Evolutionary conservation across 2,113 vertebrate genomes (phyloP).

Genomic region (Scalopus aquaticus): DNA sequence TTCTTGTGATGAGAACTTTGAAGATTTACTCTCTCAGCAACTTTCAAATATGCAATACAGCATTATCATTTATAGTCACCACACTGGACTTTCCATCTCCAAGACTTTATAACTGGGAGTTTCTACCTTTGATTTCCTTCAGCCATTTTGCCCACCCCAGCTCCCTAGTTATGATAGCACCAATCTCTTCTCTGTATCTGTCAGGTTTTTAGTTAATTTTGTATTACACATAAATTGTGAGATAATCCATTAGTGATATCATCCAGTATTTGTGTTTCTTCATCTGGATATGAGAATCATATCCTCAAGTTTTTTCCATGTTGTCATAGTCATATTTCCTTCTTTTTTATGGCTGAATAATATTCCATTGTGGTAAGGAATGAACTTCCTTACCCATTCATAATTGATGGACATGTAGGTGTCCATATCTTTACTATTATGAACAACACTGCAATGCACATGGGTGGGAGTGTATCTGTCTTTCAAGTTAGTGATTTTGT

Average conservation of each 20-base stretch:
- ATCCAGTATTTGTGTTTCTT: neutral
- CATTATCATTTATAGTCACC: neutral
- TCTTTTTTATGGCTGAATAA: neutral
- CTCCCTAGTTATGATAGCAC: neutral
- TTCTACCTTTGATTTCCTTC: neutral
- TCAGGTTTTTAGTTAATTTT: neutral
- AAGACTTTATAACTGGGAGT: neutral
- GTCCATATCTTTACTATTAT: neutral
- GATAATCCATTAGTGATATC: too few relatives aligned
- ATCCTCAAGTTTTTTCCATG: neutral
- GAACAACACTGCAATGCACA: neutral
- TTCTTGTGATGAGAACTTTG: neutral
- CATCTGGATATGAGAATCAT: neutral
- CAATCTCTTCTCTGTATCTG: neutral
- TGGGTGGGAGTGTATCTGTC: neutral
- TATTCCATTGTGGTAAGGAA: neutral
- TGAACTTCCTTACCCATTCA: neutral
- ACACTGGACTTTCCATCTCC: neutral
- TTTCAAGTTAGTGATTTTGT: neutral
- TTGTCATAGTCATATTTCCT: neutral
- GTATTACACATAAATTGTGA: neutral
- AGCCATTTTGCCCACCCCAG: neutral
- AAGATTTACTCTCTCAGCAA: neutral
- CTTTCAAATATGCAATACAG: neutral
- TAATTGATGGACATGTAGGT: neutral